Conservation (phyloP, 2,797 vertebrate genomes). For the Cossypha polioptera region DNA sequence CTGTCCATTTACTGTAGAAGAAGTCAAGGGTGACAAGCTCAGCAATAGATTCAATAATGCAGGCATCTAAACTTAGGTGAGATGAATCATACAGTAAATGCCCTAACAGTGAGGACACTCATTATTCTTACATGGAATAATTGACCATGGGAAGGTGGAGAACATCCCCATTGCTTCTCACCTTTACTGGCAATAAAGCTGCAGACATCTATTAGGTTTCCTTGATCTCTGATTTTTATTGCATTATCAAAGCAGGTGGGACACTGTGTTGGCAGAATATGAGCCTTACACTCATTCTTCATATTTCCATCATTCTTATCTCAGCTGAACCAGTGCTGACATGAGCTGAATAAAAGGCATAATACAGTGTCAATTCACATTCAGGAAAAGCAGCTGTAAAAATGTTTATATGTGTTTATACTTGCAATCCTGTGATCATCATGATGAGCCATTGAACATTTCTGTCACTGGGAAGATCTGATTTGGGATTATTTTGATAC, state of each 20-base stretch:
- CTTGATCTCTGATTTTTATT: slow-evolving; percentile 6
- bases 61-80: slow-evolving; percentile 24
- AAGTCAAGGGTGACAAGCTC: neutral
- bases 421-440: neutral
- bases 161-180: neutral
- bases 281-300: neutral
- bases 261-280: neutral
- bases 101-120: neutral
- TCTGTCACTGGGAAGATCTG: neutral
- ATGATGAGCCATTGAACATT: neutral
- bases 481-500: neutral
- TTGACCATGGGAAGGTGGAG: neutral
- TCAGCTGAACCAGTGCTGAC: neutral
- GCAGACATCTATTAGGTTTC: neutral
- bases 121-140: slow-evolving; percentile 6
- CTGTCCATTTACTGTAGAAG: neutral
- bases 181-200: neutral
- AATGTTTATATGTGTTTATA: neutral
- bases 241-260: neutral
- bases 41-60: neutral
- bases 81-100: slow-evolving; percentile 17
- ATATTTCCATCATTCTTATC: neutral
- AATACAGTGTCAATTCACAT: neutral
- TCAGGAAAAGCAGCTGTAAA: neutral
- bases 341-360: neutral